Base-by-base conservation (phyloP, 2,888 invertebrate species). In the Rotaria magnacalcarata region DNA sequence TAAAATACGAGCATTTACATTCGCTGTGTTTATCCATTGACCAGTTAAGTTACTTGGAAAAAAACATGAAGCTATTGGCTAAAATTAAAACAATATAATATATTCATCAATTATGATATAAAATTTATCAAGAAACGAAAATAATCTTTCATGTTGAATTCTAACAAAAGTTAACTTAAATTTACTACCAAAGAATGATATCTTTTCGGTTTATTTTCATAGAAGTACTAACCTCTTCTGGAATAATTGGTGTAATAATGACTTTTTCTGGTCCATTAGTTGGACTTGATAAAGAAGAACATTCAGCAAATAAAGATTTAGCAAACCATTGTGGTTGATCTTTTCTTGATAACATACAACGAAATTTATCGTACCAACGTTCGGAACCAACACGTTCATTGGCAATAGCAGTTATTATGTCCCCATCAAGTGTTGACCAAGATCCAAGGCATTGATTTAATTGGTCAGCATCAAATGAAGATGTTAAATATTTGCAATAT, bases 21-120 rank as follows among this genome's bases (percentile, higher is more conserved):
- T 97, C 0, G 97, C 97, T 0, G 97, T 97, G 89, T 97, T 97
- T 85, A 97, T 95, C 97, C 97, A 98, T 43, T 95, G 94, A 0
- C 98, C 97, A 0, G 94, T 94, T 91, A 96, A 96, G 90, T 97
- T 97, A 90, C 96, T 95, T 0, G 97, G 96, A 74, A 87, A 87
- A 47, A 50, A 85, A 84, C 87, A 87, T 34, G 52, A 80, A 7
- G 87, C 58, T 27, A 58, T 43, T 41, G 75, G 75, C 60, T 60
- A 60, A 60, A 60, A 60, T 4, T 27, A n/a, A n/a, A n/a, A n/a
- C n/a, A n/a, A n/a, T n/a, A n/a, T n/a, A n/a, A n/a, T n/a, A n/a
- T n/a, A n/a, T n/a, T n/a, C n/a, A n/a, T n/a, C n/a, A n/a, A n/a
- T n/a, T n/a, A n/a, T n/a, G n/a, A n/a, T n/a, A n/a, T n/a, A n/a